These are phyloP conservation scores for Notoglanidium macrostoma DNA, from an alignment of 2,797 vertebrate species.

Conservation along the genomic window DNA sequence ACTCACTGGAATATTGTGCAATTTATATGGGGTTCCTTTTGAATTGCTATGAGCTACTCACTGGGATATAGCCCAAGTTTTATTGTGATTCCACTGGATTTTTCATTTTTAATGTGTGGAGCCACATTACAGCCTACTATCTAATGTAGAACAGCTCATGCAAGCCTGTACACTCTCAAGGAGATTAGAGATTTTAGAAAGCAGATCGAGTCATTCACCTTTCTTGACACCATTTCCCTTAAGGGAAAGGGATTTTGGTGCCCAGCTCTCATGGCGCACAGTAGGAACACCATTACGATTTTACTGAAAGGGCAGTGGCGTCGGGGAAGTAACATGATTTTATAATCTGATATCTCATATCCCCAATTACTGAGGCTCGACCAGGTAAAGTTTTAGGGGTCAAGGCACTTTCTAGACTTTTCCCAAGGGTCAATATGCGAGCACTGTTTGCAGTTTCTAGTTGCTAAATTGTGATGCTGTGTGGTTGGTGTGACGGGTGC, in stretches of 20 bases:
- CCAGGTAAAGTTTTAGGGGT: slow-evolving; percentile 8
- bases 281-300: neutral
- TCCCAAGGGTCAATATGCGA: neutral
- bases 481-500: neutral
- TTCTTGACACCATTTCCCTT: neutral
- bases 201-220: neutral
- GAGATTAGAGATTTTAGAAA: neutral
- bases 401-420: neutral
- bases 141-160: neutral
- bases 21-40: neutral
- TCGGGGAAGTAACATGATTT: neutral
- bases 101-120: neutral
- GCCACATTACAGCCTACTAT: neutral
- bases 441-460: neutral
- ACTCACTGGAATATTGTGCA: neutral
- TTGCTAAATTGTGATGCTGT: neutral
- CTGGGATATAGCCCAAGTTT: neutral
- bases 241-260: neutral
- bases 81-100: neutral
- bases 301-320: neutral
- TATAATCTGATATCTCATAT: neutral
- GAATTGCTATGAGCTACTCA: neutral
- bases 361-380: neutral
- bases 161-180: neutral
- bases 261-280: neutral